Base-by-base conservation (phyloP, 2,797 vertebrate species). In the Aulostomus chinensis region DNA sequence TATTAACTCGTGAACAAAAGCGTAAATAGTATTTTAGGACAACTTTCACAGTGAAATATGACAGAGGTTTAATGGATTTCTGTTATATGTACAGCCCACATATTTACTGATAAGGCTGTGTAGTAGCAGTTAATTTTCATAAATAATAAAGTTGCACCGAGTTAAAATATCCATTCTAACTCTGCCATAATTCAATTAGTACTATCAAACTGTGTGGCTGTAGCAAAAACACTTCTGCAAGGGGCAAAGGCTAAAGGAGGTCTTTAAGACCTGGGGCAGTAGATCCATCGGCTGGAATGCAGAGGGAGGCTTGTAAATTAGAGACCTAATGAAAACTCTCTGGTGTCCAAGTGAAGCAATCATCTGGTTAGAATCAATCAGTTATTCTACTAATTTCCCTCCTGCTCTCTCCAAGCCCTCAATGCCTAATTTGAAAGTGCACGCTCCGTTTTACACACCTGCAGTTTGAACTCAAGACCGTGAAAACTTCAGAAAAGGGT, bases 291-390 rank as follows among this genome's bases (percentile, higher is more conserved):
- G 84, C 84, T 94, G 95, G 96, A 98, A 97, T 98, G 95, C 63
- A 49, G 90, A 39, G 88, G 91, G 92, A 93, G 91, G 92, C 93
- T 95, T 94, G 92, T 97, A 98, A 98, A 98, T 98, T 97, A 96
- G 92, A 91, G 89, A 86, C 90, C 94, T 97, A 98, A 98, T 97
- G 94, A 95, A 96, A 96, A 93, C 83, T 83, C 85, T 85, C 93
- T 92, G 93, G 93, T 95, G 94, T 96, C 93, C 93, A 92, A 96
- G 92, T 92, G 90, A 88, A 94, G 92, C 93, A 94, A 95, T 98
- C 97, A 98, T 98, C 96, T 98, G 96, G 95, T 95, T 97, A 96
- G 94, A 97, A 98, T 99, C 95, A 98, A 93, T 91, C 93, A 89
- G 94, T 97, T 96, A 97, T 98, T 96, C 92, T 91, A 91, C 94